Conservation (phyloP, 2,888 invertebrate genomes). For the Aethes cnicana region DNA sequence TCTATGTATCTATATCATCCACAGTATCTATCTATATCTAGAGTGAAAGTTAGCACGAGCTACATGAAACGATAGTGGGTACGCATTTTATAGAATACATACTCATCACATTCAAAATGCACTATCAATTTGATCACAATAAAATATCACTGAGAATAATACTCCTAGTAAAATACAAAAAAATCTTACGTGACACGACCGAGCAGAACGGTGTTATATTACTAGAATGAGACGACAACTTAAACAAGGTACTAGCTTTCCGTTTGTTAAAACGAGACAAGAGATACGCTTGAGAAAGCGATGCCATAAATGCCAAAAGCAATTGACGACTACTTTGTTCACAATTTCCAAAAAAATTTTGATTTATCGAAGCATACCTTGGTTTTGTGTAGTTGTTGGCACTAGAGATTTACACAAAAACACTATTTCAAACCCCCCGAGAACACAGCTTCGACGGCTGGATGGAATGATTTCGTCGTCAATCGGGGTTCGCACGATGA, state of each 20-base stretch:
- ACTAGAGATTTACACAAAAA: conserved; percentile 75
- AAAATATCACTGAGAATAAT: conserved; percentile 58
- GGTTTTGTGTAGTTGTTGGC: conserved; percentile 77
- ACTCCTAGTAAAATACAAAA: conserved; percentile 72
- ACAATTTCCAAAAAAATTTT: conserved; percentile 50
- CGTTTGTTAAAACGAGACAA: conserved; percentile 67
- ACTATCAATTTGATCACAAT: conserved; percentile 46
- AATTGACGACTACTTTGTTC: conserved; percentile 59
- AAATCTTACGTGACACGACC: conserved; percentile 82
- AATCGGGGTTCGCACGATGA: conserved; percentile 73
- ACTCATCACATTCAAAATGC: conserved; percentile 47
- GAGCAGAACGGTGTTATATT: conserved; percentile 83
- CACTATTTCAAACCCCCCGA: conserved; percentile 79
- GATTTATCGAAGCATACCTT: conserved; percentile 63
- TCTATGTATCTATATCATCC: conserved; percentile 44
- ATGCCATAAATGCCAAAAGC: conserved; percentile 79
- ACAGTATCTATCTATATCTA: conserved; percentile 73
- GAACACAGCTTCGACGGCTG: conserved; percentile 82
- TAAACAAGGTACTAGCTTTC: conserved; percentile 66
- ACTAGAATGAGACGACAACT: conserved; percentile 75
- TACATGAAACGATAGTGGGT: conserved; percentile 56
- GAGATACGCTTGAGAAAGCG: conserved; percentile 77
- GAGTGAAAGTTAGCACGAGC: conserved; percentile 81
- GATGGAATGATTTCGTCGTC: conserved; percentile 83
- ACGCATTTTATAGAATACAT: conserved; percentile 44